Percentiles rank a stretch among this genome's conserved stretches.
phyloP scores from a whole-genome alignment of 2,113 vertebrate species.

The Paedocypris sp. region DNA sequence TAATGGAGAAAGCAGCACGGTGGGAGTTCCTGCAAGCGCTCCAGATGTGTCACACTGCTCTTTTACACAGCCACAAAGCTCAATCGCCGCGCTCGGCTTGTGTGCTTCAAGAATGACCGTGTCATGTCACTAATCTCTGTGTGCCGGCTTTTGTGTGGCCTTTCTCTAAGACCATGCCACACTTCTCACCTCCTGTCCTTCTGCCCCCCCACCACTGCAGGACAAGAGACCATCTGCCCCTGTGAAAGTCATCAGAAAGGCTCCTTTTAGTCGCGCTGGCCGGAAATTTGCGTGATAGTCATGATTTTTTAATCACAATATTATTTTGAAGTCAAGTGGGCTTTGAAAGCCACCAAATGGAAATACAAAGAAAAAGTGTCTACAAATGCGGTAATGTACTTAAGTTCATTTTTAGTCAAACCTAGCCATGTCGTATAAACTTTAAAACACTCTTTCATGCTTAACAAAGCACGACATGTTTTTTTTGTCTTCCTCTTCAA shows the following conservation, averaged over 20 bases:
- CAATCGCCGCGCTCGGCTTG: constrained; percentile 35
- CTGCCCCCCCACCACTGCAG: background rate
- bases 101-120: constrained; percentile 35
- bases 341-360: too few relatives aligned
- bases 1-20: constrained; percentile 44
- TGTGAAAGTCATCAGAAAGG: constrained; percentile 40
- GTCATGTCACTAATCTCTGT: constrained; percentile 21
- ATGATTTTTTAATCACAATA: too few relatives aligned
- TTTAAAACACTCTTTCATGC: too few relatives aligned
- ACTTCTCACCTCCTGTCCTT: constrained; percentile 25
- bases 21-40: constrained; percentile 41
- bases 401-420: too few relatives aligned
- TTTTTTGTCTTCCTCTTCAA: too few relatives aligned
- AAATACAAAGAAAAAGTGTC: too few relatives aligned
- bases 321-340: too few relatives aligned
- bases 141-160: constrained; percentile 24
- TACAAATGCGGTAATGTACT: too few relatives aligned
- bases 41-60: constrained; percentile 53
- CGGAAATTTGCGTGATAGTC: too few relatives aligned
- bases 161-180: constrained; percentile 21
- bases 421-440: too few relatives aligned
- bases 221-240: constrained; percentile 54
- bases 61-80: constrained; percentile 52
- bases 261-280: too few relatives aligned
- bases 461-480: too few relatives aligned